Percentiles rank a stretch among this genome's conserved stretches.
Evolutionary conservation across 2,888 invertebrate genomes (phyloP).

Genomic region (Heliconius charithonia): DNA sequence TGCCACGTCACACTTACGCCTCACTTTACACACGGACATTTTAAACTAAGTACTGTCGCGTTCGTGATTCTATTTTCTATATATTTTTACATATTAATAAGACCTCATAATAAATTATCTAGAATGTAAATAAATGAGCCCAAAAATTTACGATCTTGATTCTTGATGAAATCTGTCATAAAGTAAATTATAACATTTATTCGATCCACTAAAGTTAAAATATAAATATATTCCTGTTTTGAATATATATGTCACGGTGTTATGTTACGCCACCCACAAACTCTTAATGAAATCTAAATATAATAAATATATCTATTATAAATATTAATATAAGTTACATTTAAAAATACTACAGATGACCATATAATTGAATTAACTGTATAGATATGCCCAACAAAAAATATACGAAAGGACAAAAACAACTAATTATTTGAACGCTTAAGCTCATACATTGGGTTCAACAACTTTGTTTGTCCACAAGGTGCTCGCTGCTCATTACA

Average conservation of each 20-base stretch:
- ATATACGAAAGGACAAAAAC: background rate
- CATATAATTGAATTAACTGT: conserved; percentile 6
- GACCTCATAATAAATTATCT: background rate
- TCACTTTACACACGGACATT: conserved; percentile 34
- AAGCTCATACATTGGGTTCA: conserved; percentile 23
- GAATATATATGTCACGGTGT: too few species aligned
- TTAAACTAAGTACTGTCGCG: background rate
- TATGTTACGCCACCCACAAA: background rate
- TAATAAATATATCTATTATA: background rate
- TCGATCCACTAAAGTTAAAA: too few species aligned
- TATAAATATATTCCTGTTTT: background rate
- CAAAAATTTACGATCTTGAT: background rate
- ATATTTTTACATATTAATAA: background rate
- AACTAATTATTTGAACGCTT: conserved; percentile 36
- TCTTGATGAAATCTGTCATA: too few species aligned
- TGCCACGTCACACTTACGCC: conserved; percentile 45
- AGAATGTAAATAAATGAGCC: background rate
- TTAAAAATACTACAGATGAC: background rate
- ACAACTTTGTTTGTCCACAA: conserved; percentile 48
- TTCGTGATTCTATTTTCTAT: background rate
- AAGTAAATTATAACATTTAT: background rate
- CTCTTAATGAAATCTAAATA: background rate
- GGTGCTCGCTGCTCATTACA: conserved; percentile 63
- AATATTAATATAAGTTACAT: too few species aligned
- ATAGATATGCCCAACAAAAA: background rate